Conservation (phyloP, 1,140 invertebrate species). For the Diorhabda sublineata region DNA sequence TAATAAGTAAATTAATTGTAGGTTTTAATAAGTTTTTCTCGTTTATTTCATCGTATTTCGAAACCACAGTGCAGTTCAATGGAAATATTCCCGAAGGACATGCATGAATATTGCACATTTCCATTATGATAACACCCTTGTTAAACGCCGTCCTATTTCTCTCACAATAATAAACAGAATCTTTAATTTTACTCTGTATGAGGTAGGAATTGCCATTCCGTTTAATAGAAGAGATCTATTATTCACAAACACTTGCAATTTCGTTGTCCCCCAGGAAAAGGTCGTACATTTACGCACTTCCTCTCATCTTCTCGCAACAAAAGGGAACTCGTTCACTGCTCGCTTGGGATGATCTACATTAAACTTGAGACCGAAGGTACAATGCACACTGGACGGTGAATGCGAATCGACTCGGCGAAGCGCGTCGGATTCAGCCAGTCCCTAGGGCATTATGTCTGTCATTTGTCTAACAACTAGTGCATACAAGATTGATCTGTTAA, state of each 20-base stretch:
- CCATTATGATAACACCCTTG: neutral
- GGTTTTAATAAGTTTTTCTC: too few species aligned
- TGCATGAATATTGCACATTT: neutral
- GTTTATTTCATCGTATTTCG: too few species aligned
- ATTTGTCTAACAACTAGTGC: too few species aligned
- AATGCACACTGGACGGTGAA: conserved; percentile 1
- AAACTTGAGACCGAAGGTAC: neutral
- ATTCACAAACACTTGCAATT: conserved; percentile 2
- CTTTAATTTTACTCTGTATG: neutral
- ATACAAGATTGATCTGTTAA: too few species aligned
- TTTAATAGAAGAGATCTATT: conserved; percentile 3
- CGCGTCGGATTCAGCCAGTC: neutral
- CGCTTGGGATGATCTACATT: neutral
- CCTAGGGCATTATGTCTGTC: neutral
- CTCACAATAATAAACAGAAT: neutral
- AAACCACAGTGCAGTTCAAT: too few species aligned
- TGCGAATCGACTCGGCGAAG: neutral
- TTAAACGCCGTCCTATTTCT: neutral
- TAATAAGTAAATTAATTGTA: too few species aligned
- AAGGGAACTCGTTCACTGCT: neutral
- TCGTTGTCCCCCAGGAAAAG: neutral
- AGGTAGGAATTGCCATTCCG: neutral
- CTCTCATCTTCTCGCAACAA: conserved; percentile 1
- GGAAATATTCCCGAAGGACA: too few species aligned
- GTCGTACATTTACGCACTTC: neutral